Conservation (phyloP, 2,888 invertebrate species). For the Cotesia congregata region DNA sequence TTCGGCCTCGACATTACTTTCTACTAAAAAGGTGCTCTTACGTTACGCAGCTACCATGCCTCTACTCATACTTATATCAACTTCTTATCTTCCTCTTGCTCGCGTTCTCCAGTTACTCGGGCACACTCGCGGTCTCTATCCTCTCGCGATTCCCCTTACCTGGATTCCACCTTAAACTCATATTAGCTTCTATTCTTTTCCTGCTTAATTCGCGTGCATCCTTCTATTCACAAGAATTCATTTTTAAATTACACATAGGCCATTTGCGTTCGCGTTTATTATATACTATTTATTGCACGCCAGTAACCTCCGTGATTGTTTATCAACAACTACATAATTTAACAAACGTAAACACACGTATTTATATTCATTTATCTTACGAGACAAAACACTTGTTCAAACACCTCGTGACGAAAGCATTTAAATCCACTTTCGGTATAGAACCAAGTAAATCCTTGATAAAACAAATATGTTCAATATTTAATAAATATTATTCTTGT, state of each 20-base stretch:
- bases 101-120: conserved; percentile 13
- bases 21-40: conserved; percentile 50
- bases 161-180: background rate
- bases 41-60: conserved; percentile 38
- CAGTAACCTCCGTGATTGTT: background rate
- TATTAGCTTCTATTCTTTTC: no score
- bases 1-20: conserved; percentile 50
- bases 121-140: conserved; percentile 12
- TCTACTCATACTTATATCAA: conserved; percentile 5
- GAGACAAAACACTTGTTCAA: background rate
- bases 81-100: conserved; percentile 14
- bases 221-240: background rate
- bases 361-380: background rate
- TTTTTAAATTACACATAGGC: background rate
- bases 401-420: background rate
- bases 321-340: background rate
- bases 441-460: background rate
- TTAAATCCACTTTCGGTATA: background rate
- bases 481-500: no score
- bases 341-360: background rate
- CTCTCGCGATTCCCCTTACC: background rate
- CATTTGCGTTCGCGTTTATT: background rate
- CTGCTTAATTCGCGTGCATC: background rate
- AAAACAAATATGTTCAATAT: background rate
- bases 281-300: conserved; percentile 20